These are phyloP conservation scores for Ashinkailepas kermadecensis DNA, from an alignment of 2,888 invertebrate genomes.

Conservation along the genomic window DNA sequence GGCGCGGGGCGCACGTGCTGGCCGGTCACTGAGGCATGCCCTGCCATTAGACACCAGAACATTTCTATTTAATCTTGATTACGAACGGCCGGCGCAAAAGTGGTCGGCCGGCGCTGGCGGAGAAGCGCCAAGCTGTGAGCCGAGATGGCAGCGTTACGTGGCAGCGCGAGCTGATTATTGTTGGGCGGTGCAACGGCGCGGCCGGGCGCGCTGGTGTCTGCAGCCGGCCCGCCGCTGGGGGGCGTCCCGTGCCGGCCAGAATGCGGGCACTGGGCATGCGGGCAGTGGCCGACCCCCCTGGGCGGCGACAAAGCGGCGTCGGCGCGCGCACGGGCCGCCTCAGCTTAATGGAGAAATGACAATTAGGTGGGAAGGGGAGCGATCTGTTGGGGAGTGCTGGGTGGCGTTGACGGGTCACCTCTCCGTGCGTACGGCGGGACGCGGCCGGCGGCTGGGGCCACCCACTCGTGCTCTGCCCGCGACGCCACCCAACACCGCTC, in stretches of 20 bases:
- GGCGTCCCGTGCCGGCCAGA: neutral
- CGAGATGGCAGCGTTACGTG: neutral
- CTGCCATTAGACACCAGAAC: neutral
- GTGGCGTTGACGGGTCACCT: neutral
- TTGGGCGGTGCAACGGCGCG: neutral
- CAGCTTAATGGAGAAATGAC: constrained; percentile 18
- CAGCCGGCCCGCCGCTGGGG: neutral
- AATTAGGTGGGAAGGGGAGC: constrained; percentile 4
- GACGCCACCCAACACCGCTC: neutral
- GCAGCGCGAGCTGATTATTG: constrained; percentile 9
- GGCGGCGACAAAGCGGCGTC: neutral
- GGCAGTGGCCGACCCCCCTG: neutral
- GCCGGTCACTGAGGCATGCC: constrained; percentile 1
- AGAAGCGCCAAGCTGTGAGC: constrained; percentile 19
- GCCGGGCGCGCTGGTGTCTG: too few relatives aligned
- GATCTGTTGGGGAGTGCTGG: neutral
- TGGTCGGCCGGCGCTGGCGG: neutral
- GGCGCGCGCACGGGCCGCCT: neutral
- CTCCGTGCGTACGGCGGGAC: neutral
- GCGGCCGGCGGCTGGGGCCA: neutral
- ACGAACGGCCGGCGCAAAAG: constrained; percentile 14
- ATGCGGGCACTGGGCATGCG: constrained; percentile 13
- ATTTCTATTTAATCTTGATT: constrained; percentile 21
- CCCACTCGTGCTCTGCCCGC: neutral
- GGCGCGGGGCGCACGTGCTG: neutral